Percentiles rank a stretch among this genome's conserved stretches.
These are phyloP conservation scores for Alloplasta piceator DNA, from an alignment of 2,888 invertebrate genomes.

Conservation along the genomic window DNA sequence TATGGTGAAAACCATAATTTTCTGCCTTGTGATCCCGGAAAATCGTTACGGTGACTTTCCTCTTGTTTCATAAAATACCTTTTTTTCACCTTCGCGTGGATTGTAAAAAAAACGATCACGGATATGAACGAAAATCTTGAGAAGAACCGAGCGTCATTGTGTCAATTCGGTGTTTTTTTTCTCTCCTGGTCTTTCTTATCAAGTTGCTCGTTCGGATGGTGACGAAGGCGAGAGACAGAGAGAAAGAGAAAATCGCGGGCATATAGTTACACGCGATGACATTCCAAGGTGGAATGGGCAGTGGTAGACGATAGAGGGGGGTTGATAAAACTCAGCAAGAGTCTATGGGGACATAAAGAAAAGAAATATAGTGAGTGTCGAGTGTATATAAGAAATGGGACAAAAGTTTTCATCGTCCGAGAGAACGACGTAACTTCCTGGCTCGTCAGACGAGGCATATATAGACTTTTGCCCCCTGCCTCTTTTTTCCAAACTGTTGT, in stretches of 20 bases:
- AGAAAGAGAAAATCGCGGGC: slow-evolving; percentile 35
- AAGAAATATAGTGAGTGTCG: slow-evolving; percentile 31
- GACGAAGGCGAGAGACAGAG: neutral
- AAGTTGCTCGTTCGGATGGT: slow-evolving; percentile 31
- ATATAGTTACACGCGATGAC: slow-evolving; percentile 27
- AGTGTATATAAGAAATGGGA: slow-evolving; percentile 39
- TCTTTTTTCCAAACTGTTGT: slow-evolving; percentile 16
- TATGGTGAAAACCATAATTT: neutral
- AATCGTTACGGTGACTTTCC: neutral
- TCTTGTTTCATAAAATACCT: neutral
- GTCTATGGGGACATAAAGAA: slow-evolving; percentile 43
- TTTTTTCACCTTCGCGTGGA: neutral
- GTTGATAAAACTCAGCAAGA: slow-evolving; percentile 41
- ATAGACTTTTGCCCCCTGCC: slow-evolving; percentile 33
- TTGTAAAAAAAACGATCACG: slow-evolving; percentile 7
- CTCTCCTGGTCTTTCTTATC: slow-evolving; percentile 43
- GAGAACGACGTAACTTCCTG: slow-evolving; percentile 56
- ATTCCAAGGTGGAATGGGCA: slow-evolving; percentile 6
- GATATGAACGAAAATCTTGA: slow-evolving; percentile 2
- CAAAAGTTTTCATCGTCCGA: slow-evolving; percentile 55
- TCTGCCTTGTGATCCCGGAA: neutral
- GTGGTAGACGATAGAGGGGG: neutral
- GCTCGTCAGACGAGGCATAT: slow-evolving; percentile 48
- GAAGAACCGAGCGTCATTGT: slow-evolving; percentile 24
- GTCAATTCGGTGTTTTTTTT: slow-evolving; percentile 29